Base-by-base conservation (phyloP, 2,113 vertebrate species). In the Scomber scombrus region DNA sequence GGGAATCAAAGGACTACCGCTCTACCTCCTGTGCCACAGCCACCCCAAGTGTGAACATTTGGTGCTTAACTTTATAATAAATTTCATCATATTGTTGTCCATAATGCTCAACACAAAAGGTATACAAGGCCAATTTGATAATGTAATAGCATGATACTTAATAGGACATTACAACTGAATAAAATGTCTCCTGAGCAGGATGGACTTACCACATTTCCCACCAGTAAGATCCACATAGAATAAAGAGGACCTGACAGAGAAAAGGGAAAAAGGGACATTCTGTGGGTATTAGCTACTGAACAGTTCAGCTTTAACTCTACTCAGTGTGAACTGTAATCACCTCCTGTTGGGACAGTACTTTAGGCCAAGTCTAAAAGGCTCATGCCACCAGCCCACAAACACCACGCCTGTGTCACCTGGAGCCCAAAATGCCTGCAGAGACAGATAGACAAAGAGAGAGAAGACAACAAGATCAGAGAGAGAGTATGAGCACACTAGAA, bases 301-400 rank as follows among this genome's bases (percentile, higher is more conserved):
- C n/a, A 21, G 26, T 19, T 2, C 12, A 45, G 15, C 19, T 66
- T 46, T 46, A 19, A 47, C 31, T 72, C 4, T 46, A 51, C 34
- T 54, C 5, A 54, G 1, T 54, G 8, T 43, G 15, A 84, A 45
- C 11, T 51, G 21, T 46, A 50, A 93, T 87, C 74, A 99, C 98
- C 96, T 97, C 78, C 97, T 96, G 90, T 98, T 99, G 75, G 95
- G 93, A 79, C 97, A 98, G 85, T 94, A 92, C 1, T 85, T 95
- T 43, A 99, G 91, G 23, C 98, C 97, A 69, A 99, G 92, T 89
- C 95, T 95, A 90, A 97, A 98, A 6, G 97, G 97, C 52, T 96
- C 95, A 0, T 99, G 96, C 93, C 94, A 96, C 97, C 97, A 99
- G 73, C 98, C 98, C 15, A 97, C 93, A 1, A 99, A 99, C 72